These are phyloP conservation scores for Enteromius radiatus DNA, from an alignment of 2,797 vertebrate genomes.

Conservation along the genomic window DNA sequence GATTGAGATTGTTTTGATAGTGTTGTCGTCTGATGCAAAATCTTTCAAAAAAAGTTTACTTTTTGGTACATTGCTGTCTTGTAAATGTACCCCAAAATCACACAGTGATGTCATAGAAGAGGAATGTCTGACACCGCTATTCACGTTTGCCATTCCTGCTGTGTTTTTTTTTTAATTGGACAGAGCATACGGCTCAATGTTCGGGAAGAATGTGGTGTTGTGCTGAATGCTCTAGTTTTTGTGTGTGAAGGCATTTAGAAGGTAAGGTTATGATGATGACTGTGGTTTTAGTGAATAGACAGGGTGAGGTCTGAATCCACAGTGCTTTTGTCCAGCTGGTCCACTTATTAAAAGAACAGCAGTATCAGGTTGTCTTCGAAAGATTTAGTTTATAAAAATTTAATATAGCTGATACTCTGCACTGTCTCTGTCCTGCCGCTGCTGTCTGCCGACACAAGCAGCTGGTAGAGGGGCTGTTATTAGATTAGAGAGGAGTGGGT, in stretches of 20 bases:
- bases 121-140: not conserved
- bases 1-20: not conserved
- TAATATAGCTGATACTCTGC: slow-evolving; percentile 43
- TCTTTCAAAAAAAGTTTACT: too few species aligned
- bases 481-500: slow-evolving; percentile 30
- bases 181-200: not conserved
- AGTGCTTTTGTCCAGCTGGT: slow-evolving; percentile 16
- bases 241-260: not conserved
- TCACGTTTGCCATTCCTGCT: not conserved
- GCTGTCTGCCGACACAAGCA: slow-evolving; percentile 31
- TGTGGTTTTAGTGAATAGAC: slow-evolving; percentile 21
- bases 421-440: slow-evolving; percentile 16
- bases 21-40: not conserved
- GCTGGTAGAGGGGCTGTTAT: slow-evolving; percentile 24
- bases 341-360: slow-evolving; percentile 54
- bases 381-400: slow-evolving; percentile 52
- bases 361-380: slow-evolving; percentile 47
- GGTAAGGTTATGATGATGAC: slow-evolving; percentile 24
- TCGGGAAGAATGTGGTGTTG: not conserved
- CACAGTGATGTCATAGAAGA: slow-evolving; percentile 24
- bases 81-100: not conserved
- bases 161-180: not conserved
- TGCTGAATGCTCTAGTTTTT: slow-evolving; percentile 18
- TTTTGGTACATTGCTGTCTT: not conserved
- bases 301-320: slow-evolving; percentile 17